These are phyloP conservation scores for Lonchura striata DNA, from an alignment of 2,113 vertebrate genomes.

Conservation along the genomic window DNA sequence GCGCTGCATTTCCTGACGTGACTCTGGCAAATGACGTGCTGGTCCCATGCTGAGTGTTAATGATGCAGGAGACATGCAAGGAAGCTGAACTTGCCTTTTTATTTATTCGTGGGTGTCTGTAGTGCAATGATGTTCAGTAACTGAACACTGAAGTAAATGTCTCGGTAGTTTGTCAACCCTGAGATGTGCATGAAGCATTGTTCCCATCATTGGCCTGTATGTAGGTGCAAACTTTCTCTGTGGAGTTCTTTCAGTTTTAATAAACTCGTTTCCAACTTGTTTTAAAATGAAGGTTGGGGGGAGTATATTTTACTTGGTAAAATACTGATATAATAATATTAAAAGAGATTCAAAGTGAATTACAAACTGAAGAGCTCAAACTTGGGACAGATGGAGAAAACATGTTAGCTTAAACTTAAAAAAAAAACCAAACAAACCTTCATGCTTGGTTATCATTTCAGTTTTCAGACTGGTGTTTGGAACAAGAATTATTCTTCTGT, in stretches of 20 bases:
- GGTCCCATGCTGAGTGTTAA: neutral
- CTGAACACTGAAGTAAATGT: neutral
- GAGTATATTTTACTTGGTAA: neutral
- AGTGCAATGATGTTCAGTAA: slow-evolving; percentile 3
- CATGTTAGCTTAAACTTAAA: neutral
- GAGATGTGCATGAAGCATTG: neutral
- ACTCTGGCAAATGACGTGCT: neutral
- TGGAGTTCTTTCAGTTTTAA: neutral
- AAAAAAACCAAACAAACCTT: neutral
- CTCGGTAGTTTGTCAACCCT: neutral
- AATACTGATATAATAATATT: neutral
- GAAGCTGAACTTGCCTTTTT: neutral
- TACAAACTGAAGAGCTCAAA: neutral
- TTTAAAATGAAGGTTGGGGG: neutral
- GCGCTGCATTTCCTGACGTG: rapidly evolving
- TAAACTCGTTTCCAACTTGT: neutral
- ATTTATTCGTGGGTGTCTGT: neutral
- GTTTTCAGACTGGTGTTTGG: neutral
- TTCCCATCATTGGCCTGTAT: neutral
- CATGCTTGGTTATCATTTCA: neutral
- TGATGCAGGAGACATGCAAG: rapidly evolving
- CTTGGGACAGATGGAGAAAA: neutral
- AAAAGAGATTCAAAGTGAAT: neutral
- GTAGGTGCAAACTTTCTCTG: neutral
- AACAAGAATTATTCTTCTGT: neutral